Base-by-base conservation (phyloP, 2,888 invertebrate species). In the Macrosoma leucophasiata region DNA sequence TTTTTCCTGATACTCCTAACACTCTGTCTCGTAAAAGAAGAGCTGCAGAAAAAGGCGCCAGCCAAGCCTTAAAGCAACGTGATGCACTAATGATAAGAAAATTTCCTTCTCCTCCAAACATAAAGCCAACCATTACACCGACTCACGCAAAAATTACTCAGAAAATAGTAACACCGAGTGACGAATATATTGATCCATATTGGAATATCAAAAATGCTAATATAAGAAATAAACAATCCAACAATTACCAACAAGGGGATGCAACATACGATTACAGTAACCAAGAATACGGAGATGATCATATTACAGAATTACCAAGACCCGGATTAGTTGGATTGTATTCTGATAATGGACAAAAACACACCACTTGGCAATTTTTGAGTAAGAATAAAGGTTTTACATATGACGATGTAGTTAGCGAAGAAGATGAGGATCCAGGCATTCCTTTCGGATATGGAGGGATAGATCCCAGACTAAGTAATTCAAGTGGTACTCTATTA, bases 271-370 rank as follows among this genome's bases (percentile, higher is more conserved):
- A 67, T 25, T 63, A 66, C 17, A 54, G 45, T 9, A 37, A 42
- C 14, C 54, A 62, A 25, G 72, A 73, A 29, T 70, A 69, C 29
- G 46, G 46, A 15, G 68, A 73, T 29, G 70, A 71, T 32, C 76
- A 76, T 38, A 44, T 57, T n/a, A 62, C 47, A 11, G 82, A 84
- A 50, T 27, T 82, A 29, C 82, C 82, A 1, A 68, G 48, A 39
- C 82, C 82, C 5, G 78, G 82, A 0, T 46, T 81, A n/a, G 48
- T 65, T 18, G 81, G 81, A 3, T 29, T 78, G 13, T 79, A 79
- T 53, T 78, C 81, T 1, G 77, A 79, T 37, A 50, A 64, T 41
- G 58, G 37, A 5, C 54, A 49, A 33, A 55, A 46, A 26, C 56
- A 61, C 1, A 43, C 62, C 2, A 58, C 52, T 40, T 69, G 68